A percentile compares a stretch with the other conserved stretches of the same genome.
phyloP scores from a whole-genome alignment of 2,797 vertebrate species.

The Tragopan temminckii region DNA sequence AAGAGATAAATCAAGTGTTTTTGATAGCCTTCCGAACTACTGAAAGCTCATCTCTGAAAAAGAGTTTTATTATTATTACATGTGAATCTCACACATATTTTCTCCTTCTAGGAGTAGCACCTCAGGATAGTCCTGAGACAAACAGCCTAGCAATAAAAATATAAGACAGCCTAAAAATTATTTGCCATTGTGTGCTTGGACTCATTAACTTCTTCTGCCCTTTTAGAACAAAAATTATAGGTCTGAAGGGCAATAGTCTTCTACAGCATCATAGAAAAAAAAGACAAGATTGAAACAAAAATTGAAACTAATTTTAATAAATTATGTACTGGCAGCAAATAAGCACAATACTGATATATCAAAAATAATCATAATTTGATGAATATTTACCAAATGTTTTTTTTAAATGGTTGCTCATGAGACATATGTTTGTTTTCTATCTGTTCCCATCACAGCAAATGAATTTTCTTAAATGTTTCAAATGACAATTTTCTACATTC shows the following conservation, averaged over 20 bases:
- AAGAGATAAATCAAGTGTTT: slow-evolving; percentile 33
- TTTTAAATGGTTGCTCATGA: neutral
- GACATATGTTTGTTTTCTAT: neutral
- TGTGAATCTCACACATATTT: slow-evolving; percentile 14
- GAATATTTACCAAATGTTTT: neutral
- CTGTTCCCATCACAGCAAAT: neutral
- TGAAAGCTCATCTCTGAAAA: neutral
- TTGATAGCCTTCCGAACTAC: slow-evolving; percentile 19
- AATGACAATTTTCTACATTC: neutral
- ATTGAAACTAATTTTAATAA: neutral
- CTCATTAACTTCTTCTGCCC: neutral
- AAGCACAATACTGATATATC: neutral
- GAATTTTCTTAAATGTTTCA: neutral
- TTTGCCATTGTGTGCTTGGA: neutral
- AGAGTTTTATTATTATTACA: slow-evolving; percentile 13
- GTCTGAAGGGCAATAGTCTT: neutral
- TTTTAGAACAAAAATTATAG: neutral
- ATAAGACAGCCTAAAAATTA: neutral
- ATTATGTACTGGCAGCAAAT: neutral
- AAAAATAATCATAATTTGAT: neutral
- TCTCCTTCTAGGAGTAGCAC: neutral
- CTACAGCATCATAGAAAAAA: neutral
- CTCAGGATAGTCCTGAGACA: neutral
- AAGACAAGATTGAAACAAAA: neutral
- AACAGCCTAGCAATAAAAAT: slow-evolving; percentile 16